Evolutionary conservation across 1,140 invertebrate genomes (phyloP).

Genomic region (Drosophila virilis): DNA sequence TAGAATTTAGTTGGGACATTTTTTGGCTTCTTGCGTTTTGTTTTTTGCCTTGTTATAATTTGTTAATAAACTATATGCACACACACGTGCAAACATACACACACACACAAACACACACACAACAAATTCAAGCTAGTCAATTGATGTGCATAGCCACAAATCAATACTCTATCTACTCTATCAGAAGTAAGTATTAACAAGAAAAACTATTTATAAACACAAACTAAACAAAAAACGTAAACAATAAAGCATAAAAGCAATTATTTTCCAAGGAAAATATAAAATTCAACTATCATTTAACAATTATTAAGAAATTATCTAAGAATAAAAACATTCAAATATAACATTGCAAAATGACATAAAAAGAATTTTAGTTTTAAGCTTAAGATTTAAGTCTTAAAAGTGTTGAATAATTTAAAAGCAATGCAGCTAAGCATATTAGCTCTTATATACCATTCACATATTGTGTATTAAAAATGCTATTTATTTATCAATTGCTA

Average conservation of each 20-base stretch:
- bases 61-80: conserved; percentile 18
- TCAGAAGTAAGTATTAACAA: conserved; percentile 43
- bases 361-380: conserved; percentile 54
- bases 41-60: conserved; percentile 51
- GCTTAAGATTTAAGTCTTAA: conserved; percentile 48
- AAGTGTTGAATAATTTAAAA: conserved; percentile 65
- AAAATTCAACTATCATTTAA: conserved; percentile 36
- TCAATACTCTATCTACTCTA: conserved; percentile 47
- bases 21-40: conserved; percentile 70
- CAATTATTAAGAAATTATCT: conserved; percentile 1
- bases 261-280: conserved; percentile 69
- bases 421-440: conserved; percentile 50
- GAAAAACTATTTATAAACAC: conserved; percentile 15
- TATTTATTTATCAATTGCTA: conserved; percentile 73
- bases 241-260: conserved; percentile 77
- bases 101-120: conserved; percentile 34
- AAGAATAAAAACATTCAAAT: conserved; percentile 46
- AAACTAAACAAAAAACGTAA: conserved; percentile 51
- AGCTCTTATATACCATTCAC: conserved; percentile 34
- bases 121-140: conserved; percentile 67
- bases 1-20: conserved; percentile 27
- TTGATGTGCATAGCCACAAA: conserved; percentile 68
- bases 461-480: conserved; percentile 26
- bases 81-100: conserved; percentile 30
- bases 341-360: conserved; percentile 40